A percentile compares a stretch with the other conserved stretches of the same genome.
Conservation (phyloP, 2,888 invertebrate genomes). For the Steromphala cineraria region DNA sequence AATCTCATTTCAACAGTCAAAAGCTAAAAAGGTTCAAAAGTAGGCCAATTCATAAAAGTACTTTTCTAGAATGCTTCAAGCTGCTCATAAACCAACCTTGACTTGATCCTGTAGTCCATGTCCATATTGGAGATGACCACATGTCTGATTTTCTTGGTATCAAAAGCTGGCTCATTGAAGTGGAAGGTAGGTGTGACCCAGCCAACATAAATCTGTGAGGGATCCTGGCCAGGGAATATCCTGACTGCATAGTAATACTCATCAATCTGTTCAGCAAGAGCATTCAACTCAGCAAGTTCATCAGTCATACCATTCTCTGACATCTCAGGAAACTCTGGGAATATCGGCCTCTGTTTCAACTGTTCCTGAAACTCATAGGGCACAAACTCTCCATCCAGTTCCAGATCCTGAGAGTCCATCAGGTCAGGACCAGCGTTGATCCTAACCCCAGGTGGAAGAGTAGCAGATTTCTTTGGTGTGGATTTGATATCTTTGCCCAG, state of each 20-base stretch:
- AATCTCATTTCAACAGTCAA: no score
- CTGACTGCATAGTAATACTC: slow-evolving; percentile 94
- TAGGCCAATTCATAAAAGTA: no score
- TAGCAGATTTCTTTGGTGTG: slow-evolving; percentile 31
- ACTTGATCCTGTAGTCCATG: slow-evolving; percentile 83
- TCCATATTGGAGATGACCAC: slow-evolving; percentile 71
- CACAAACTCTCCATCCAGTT: slow-evolving; percentile 49
- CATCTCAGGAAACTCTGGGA: slow-evolving; percentile 59
- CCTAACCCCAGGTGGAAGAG: slow-evolving; percentile 13
- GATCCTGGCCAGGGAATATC: slow-evolving; percentile 96
- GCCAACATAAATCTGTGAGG: slow-evolving; percentile 95
- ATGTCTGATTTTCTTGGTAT: slow-evolving; percentile 72
- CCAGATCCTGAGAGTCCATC: slow-evolving; percentile 36
- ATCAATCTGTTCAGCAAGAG: slow-evolving; percentile 82
- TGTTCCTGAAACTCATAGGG: slow-evolving; percentile 70
- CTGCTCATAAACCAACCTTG: slow-evolving; percentile 54
- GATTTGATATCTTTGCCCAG: slow-evolving; percentile 28
- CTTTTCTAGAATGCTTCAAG: no score
- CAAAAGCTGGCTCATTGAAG: slow-evolving; percentile 68
- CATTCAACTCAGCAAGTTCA: slow-evolving; percentile 70
- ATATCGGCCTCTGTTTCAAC: slow-evolving; percentile 48
- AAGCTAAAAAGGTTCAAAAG: no score
- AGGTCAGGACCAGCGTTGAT: slow-evolving; percentile 35
- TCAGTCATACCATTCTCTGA: slow-evolving; percentile 68
- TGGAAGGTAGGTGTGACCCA: slow-evolving; percentile 99